These are phyloP conservation scores for Microtus oregoni DNA, from an alignment of 2,113 vertebrate species.

Conservation along the genomic window DNA sequence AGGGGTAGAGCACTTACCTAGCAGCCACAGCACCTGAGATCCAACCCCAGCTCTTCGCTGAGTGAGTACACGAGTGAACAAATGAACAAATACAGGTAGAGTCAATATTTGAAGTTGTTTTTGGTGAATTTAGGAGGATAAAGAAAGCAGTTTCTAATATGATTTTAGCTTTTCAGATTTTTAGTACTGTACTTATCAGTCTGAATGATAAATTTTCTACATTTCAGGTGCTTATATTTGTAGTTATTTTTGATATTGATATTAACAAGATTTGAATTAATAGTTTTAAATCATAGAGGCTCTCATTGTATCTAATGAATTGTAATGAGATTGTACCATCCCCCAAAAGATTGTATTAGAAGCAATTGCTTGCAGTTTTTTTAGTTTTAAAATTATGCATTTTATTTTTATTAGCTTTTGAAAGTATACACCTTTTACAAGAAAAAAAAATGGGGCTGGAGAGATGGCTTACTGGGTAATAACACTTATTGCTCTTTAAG, in stretches of 20 bases:
- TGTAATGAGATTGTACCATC: not conserved
- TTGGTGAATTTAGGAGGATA: constrained; percentile 41
- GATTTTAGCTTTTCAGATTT: constrained; percentile 50
- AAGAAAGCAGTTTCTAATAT: constrained; percentile 28
- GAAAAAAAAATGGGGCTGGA: not conserved
- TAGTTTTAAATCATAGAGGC: constrained; percentile 14
- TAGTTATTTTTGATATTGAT: constrained; percentile 50
- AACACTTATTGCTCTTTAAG: not conserved
- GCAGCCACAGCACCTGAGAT: not conserved
- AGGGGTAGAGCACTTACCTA: not conserved
- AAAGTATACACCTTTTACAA: not conserved
- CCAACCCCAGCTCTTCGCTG: not conserved
- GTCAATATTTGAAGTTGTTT: constrained; percentile 56
- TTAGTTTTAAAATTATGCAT: constrained; percentile 38
- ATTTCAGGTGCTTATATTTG: constrained; percentile 37
- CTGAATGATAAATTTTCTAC: constrained; percentile 49
- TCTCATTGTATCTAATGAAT: not conserved
- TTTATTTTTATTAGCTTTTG: constrained; percentile 39
- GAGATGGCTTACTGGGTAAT: not conserved
- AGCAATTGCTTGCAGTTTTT: not conserved
- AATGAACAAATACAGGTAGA: not conserved
- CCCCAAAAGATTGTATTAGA: not conserved
- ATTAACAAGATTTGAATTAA: constrained; percentile 17
- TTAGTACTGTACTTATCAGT: constrained; percentile 32
- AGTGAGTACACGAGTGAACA: too few species aligned